Evolutionary conservation across 1,140 invertebrate genomes (phyloP).

Genomic region (Pachypsylla venusta): DNA sequence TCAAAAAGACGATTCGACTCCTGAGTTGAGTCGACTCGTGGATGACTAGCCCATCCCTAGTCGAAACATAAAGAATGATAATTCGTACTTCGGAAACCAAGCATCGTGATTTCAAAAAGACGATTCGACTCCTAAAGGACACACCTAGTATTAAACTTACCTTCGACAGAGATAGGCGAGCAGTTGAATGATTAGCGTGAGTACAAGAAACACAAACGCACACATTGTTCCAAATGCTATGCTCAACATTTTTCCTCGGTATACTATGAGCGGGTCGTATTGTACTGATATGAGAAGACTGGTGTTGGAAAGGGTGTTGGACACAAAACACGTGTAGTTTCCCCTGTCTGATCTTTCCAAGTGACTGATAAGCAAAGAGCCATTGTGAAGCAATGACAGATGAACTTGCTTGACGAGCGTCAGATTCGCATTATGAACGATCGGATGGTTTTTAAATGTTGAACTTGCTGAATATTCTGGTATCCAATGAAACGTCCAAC

Average conservation of each 20-base stretch:
- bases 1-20: too few relatives aligned
- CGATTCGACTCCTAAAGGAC: too few relatives aligned
- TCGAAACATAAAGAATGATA: too few relatives aligned
- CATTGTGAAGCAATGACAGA: slow-evolving; percentile 42
- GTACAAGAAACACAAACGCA: slow-evolving; percentile 57
- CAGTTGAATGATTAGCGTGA: slow-evolving; percentile 62
- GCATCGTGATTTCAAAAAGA: too few relatives aligned
- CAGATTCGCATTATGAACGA: slow-evolving; percentile 38
- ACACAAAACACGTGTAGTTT: slow-evolving; percentile 71
- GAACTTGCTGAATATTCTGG: slow-evolving; percentile 47
- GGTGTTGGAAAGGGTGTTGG: slow-evolving; percentile 62
- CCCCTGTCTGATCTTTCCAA: slow-evolving; percentile 63
- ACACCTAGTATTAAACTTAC: slow-evolving; percentile 43
- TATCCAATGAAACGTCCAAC: slow-evolving; percentile 51
- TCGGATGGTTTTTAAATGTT: slow-evolving; percentile 45
- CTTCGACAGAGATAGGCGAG: slow-evolving; percentile 50
- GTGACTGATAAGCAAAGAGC: slow-evolving; percentile 46
- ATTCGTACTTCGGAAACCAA: too few relatives aligned
- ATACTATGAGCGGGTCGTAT: slow-evolving; percentile 65
- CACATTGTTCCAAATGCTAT: slow-evolving; percentile 62
- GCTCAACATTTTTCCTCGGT: slow-evolving; percentile 66
- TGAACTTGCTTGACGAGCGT: slow-evolving; percentile 26
- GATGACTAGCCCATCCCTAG: too few relatives aligned
- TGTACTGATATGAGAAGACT: slow-evolving; percentile 54
- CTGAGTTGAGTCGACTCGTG: too few relatives aligned